Evolutionary conservation across 2,888 invertebrate genomes (phyloP).

Genomic region (Diploptera punctata): DNA sequence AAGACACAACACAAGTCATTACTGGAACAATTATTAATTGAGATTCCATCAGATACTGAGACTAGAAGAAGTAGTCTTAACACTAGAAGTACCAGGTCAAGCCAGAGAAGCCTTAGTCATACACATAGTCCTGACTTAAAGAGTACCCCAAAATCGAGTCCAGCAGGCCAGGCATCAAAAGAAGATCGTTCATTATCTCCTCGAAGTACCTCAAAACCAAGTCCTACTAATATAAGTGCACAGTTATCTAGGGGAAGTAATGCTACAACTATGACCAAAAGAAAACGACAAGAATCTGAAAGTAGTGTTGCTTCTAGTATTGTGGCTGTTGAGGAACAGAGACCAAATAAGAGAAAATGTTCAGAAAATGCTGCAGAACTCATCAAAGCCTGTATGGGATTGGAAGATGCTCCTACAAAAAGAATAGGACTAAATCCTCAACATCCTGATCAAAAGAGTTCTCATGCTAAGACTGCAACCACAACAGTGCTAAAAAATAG

Average conservation of each 20-base stretch:
- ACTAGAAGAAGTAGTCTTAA: slow-evolving; percentile 48
- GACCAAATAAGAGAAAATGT: slow-evolving; percentile 65
- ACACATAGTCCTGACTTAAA: slow-evolving; percentile 30
- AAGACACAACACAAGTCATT: slow-evolving; percentile 56
- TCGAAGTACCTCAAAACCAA: slow-evolving; percentile 40
- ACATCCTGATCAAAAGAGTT: slow-evolving; percentile 27
- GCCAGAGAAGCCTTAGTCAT: slow-evolving; percentile 22
- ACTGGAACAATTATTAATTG: slow-evolving; percentile 81
- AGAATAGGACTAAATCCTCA: slow-evolving; percentile 19
- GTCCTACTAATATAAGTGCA: slow-evolving; percentile 47
- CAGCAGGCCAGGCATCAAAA: slow-evolving; percentile 19
- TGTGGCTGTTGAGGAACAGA: slow-evolving; percentile 49
- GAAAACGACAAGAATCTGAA: slow-evolving; percentile 82
- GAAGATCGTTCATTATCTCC: slow-evolving; percentile 36
- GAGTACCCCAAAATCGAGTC: slow-evolving; percentile 23
- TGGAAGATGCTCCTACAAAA: slow-evolving; percentile 52
- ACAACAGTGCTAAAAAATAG: slow-evolving; percentile 21
- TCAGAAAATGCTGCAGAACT: slow-evolving; percentile 67
- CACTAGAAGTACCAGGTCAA: slow-evolving; percentile 52
- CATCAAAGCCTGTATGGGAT: slow-evolving; percentile 63
- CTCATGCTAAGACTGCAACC: background rate
- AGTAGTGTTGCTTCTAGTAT: slow-evolving; percentile 61
- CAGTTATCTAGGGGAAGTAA: slow-evolving; percentile 34
- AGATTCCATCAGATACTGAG: slow-evolving; percentile 72
- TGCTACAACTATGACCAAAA: slow-evolving; percentile 56